A percentile compares a stretch with the other conserved stretches of the same genome.
Conservation (phyloP, 2,113 vertebrate species). For the Charina bottae region DNA sequence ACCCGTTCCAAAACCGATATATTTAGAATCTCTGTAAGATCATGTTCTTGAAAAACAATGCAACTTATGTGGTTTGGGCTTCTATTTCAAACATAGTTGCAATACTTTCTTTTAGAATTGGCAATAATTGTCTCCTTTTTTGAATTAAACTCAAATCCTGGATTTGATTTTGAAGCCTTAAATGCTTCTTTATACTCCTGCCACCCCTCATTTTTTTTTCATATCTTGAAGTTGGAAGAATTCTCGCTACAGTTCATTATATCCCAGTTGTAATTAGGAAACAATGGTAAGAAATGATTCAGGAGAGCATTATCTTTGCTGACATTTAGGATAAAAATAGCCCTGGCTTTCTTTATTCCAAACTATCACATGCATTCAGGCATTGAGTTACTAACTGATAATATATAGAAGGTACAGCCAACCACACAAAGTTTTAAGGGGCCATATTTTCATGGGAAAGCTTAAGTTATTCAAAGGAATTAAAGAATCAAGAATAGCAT, state of each 20-base stretch:
- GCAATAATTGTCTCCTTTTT: conserved; percentile 5
- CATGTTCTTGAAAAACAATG: conserved; percentile 26
- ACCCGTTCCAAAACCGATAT: conserved; percentile 10
- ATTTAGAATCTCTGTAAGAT: conserved; percentile 44
- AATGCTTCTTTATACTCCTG: neutral
- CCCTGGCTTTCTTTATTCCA: conserved; percentile 4
- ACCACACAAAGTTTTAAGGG: neutral
- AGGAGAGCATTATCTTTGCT: neutral
- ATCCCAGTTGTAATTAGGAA: conserved; percentile 8
- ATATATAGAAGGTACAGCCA: neutral
- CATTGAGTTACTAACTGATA: neutral
- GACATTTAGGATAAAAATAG: conserved; percentile 15
- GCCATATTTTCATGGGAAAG: neutral
- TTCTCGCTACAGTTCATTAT: conserved; percentile 12
- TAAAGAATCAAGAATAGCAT: neutral
- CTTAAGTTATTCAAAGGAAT: neutral
- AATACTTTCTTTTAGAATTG: conserved; percentile 20
- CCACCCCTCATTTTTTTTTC: conserved; percentile 16
- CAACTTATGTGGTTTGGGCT: conserved; percentile 6
- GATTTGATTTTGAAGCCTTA: conserved; percentile 15
- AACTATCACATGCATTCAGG: neutral
- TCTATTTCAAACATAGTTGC: conserved; percentile 32
- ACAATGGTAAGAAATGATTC: neutral
- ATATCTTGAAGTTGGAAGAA: conserved; percentile 1
- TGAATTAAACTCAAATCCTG: conserved; percentile 13